Evolutionary conservation across 2,888 invertebrate genomes (phyloP).

Genomic region (Cephus spinipes): DNA sequence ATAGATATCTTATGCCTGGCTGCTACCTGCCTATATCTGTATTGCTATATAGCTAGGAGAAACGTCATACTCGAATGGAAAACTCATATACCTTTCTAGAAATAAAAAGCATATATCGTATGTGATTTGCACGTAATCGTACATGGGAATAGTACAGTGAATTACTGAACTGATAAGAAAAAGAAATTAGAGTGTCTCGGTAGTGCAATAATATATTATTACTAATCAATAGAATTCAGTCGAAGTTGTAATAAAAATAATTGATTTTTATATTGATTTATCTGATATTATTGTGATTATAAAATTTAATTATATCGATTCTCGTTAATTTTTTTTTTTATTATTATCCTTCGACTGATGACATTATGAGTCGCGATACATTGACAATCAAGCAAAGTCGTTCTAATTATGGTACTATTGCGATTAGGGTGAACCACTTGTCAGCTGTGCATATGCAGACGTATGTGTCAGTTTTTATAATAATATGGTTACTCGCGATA

Average conservation of each 20-base stretch:
- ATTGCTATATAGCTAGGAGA: not conserved
- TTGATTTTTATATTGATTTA: no score
- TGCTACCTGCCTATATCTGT: not conserved
- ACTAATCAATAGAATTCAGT: no score
- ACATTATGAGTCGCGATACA: not conserved
- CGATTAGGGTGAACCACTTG: conserved; percentile 28
- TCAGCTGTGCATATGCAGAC: conserved; percentile 26
- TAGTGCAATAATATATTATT: not conserved
- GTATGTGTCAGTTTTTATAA: conserved; percentile 36
- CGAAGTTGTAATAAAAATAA: not conserved
- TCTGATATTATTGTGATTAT: no score
- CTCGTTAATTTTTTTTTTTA: no score
- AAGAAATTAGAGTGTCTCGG: not conserved
- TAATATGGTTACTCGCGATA: conserved; percentile 45
- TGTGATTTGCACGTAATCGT: not conserved
- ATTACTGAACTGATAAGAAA: not conserved
- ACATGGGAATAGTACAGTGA: not conserved
- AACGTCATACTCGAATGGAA: not conserved
- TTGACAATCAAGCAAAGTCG: not conserved
- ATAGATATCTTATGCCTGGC: not conserved
- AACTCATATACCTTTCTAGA: not conserved
- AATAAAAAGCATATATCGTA: not conserved
- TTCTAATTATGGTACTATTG: not conserved
- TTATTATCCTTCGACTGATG: not conserved
- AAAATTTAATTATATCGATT: no score